phyloP scores from a whole-genome alignment of 2,797 vertebrate species.

The Neopelma chrysocephalum region DNA sequence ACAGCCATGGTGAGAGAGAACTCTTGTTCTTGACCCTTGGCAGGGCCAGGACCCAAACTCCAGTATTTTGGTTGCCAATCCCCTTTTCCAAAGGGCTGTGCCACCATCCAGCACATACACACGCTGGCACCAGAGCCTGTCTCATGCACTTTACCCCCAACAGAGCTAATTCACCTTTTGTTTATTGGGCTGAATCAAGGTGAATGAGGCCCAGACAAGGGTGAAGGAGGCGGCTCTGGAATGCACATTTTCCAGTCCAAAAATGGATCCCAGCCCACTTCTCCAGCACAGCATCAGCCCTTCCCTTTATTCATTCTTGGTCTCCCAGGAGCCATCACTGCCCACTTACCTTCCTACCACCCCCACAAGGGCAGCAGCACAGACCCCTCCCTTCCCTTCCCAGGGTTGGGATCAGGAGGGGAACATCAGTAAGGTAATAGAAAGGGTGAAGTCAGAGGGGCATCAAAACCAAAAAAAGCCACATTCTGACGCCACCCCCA shows the following conservation, averaged over 20 bases:
- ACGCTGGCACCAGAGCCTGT: not conserved
- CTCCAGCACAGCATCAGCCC: not conserved
- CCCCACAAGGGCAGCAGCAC: not conserved
- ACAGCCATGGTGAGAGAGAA: not conserved
- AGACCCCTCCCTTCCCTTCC: not conserved
- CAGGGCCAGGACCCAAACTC: not conserved
- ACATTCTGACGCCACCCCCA: not conserved
- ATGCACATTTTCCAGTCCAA: not conserved
- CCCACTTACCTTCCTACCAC: not conserved
- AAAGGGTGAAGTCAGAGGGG: not conserved
- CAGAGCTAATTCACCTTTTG: not conserved
- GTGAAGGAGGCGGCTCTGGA: not conserved
- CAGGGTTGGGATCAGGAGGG: not conserved
- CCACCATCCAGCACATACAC: fast-evolving
- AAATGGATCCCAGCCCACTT: not conserved
- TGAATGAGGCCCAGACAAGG: not conserved
- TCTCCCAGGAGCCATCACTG: not conserved
- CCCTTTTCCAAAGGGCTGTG: not conserved
- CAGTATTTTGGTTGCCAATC: not conserved
- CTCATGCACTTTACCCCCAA: not conserved
- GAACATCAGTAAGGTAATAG: not conserved
- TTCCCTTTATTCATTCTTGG: not conserved
- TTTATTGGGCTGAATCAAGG: not conserved
- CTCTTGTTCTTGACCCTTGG: not conserved
- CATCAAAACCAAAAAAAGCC: not conserved